A percentile compares a stretch with the other conserved stretches of the same genome.
phyloP scores from a whole-genome alignment of 2,888 invertebrate species.

The Drosophila rubida region DNA sequence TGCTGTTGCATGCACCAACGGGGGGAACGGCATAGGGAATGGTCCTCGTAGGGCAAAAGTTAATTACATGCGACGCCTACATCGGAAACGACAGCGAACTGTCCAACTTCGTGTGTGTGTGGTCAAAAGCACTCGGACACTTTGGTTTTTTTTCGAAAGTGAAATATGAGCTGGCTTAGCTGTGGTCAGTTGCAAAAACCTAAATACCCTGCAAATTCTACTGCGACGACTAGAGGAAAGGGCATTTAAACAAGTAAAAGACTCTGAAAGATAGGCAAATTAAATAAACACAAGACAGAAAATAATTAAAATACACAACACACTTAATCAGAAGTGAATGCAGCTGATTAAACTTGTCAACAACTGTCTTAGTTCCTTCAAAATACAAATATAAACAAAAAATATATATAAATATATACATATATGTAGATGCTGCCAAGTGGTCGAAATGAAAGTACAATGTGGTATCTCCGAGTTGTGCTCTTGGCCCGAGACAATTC shows the following conservation, averaged over 20 bases:
- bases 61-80: conserved; percentile 76
- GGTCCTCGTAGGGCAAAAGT: conserved; percentile 60
- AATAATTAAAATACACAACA: too few relatives aligned
- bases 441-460: conserved; percentile 16
- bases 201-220: conserved; percentile 16
- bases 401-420: too few relatives aligned
- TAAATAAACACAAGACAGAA: too few relatives aligned
- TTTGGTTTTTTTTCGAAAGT: conserved; percentile 50
- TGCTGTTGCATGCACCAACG: background rate
- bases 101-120: conserved; percentile 61
- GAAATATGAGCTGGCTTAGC: conserved; percentile 69
- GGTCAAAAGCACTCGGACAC: conserved; percentile 49
- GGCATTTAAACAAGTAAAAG: background rate
- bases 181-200: conserved; percentile 45
- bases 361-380: too few relatives aligned
- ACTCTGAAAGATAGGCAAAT: background rate
- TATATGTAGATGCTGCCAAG: too few relatives aligned
- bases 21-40: background rate
- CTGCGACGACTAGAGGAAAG: background rate
- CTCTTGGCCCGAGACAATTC: conserved; percentile 22
- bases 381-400: too few relatives aligned
- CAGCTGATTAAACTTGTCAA: too few relatives aligned
- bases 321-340: too few relatives aligned
- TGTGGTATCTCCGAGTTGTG: conserved; percentile 25
- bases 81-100: conserved; percentile 54